These are phyloP conservation scores for Drosophila multiciliata DNA, from an alignment of 2,888 invertebrate species.

Conservation along the genomic window DNA sequence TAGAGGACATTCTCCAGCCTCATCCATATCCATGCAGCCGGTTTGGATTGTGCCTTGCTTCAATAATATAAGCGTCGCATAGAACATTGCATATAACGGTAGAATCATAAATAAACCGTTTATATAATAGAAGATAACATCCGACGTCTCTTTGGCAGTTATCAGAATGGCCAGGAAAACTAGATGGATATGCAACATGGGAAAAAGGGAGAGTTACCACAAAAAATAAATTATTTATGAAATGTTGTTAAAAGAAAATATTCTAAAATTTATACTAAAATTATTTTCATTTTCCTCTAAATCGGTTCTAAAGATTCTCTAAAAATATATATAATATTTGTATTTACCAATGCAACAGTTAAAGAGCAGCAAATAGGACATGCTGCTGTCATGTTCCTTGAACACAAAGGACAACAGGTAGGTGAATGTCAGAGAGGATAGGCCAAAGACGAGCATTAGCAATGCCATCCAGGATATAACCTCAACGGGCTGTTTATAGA, in stretches of 20 bases:
- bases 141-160: rapidly evolving
- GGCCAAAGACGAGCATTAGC: slow-evolving; percentile 31
- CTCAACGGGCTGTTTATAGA: rapidly evolving
- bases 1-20: neutral
- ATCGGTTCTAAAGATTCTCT: rapidly evolving
- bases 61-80: neutral
- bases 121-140: neutral
- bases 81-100: slow-evolving; percentile 32
- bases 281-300: neutral
- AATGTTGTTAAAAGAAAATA: neutral
- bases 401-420: slow-evolving; percentile 85
- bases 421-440: slow-evolving; percentile 22
- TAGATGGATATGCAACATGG: slow-evolving; percentile 2
- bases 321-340: neutral
- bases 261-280: no score
- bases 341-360: slow-evolving; percentile 35
- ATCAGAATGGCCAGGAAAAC: slow-evolving; percentile 4
- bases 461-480: neutral
- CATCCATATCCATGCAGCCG: neutral
- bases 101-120: slow-evolving; percentile 21
- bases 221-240: neutral
- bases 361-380: slow-evolving; percentile 11
- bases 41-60: neutral
- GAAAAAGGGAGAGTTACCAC: neutral
- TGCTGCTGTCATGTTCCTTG: slow-evolving; percentile 85